Base-by-base conservation (phyloP, 2,797 vertebrate species). In the Xiphorhynchus erythropygius region DNA sequence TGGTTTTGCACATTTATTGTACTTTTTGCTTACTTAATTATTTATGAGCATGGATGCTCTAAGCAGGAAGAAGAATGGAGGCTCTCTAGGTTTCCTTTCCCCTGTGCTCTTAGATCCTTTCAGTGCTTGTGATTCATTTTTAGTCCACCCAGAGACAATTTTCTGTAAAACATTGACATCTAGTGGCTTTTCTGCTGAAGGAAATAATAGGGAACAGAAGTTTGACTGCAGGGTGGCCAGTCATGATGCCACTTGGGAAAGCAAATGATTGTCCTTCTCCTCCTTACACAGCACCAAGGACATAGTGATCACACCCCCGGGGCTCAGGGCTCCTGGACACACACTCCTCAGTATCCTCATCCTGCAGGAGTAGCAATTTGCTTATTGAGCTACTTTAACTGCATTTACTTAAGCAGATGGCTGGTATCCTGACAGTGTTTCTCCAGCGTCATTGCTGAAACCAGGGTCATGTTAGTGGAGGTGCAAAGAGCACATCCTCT, bases 101-200 rank as follows among this genome's bases (percentile, higher is more conserved):
- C 33, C 47, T 17, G 15, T 85, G 44, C 41, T 64, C 10, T 18
- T 49, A 41, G 41, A 60, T 82, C 52, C 27, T 46, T 70, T 85
- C 6, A 2, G 33, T 56, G 71, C n/a, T 70, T 59, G 46, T 3
- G 56, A 77, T 75, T 81, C 22, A 2, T 80, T 79, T 75, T 37
- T 30, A 57, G 47, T 63, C 44, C 7, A 4, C 23, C 30, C 68
- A 23, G 49, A 84, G 55, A 73, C 70, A 75, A 86, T 97, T 95
- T 97, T 82, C 70, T 96, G 96, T 96, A 95, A 88, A 97, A 98
- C 96, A 97, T 94, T 97, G 98, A 97, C 98, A 97, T 96, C 98
- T 98, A 98, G 98, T 97, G 98, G 98, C 56, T 94, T 91, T 92
- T 94, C 81, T 74, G 89, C 64, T 6, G 18, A 84, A 95, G 91